Base-by-base conservation (phyloP, 2,797 vertebrate species). In the Molossus alvarezi region DNA sequence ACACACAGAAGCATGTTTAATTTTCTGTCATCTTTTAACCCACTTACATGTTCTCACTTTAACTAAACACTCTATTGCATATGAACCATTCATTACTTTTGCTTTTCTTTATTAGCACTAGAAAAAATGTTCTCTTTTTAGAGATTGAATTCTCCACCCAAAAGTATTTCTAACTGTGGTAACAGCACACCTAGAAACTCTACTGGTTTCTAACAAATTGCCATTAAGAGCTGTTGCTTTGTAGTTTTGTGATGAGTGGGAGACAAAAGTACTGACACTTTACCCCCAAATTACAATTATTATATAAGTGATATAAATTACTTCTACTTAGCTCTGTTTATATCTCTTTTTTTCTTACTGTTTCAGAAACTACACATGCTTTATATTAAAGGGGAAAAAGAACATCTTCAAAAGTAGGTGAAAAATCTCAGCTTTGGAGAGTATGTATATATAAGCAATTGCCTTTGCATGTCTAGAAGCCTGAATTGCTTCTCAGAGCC, bases 31-130 rank as follows among this genome's bases (percentile, higher is more conserved):
- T 77, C 20, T 94, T 88, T 88, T 48, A 91, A 48, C 9, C 21
- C 14, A 75, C 11, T 45, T 84, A 45, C 6, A 57, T 55, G 15
- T 86, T 29, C 5, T 60, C 57, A 45, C 5, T 88, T 83, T 90
- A 83, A 89, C 29, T 79, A 48, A 88, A 51, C 9, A 77, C 8
- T 87, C 6, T 69, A 64, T 48, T 64, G 53, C 93, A 71, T 57
- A 5, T 55, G 90, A 75, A 82, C 55, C 25, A 55, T 72, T 87
- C 27, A 88, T 48, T 67, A 57, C 27, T 83, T 87, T 85, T 92
- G 8, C 27, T 62, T 96, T 87, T 37, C 48, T 85, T 88, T 77
- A 75, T 73, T 20, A 88, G 20, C 57, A 89, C 51, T 92, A 57
- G 41, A 75, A 88, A 81, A 83, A 86, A 86, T 69, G n/a, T 72